phyloP scores from a whole-genome alignment of 2,797 vertebrate genomes.

The Tachyglossus aculeatus region DNA sequence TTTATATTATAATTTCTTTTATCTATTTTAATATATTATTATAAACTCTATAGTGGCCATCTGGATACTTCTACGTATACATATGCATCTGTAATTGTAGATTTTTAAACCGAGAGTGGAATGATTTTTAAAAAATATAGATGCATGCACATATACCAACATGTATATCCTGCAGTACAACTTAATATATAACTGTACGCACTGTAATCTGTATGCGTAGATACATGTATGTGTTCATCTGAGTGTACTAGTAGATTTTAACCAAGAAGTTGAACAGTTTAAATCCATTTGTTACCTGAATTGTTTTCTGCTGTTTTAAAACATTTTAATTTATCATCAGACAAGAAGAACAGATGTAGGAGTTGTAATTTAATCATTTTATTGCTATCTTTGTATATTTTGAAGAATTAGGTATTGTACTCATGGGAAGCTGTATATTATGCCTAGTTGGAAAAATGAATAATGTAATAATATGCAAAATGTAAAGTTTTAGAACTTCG shows the following conservation, averaged over 20 bases:
- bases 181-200: no score
- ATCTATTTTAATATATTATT: no score
- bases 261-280: conserved; percentile 47
- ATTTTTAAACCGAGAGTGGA: conserved; percentile 2
- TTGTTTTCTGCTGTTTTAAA: conserved; percentile 73
- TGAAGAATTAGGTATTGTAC: conserved; percentile 86
- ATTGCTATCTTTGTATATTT: conserved; percentile 87
- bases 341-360: conserved; percentile 87
- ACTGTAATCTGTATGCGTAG: background rate
- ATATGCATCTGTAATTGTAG: conserved; percentile 25
- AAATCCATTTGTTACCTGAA: conserved; percentile 70
- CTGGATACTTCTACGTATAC: no score
- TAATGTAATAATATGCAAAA: conserved; percentile 87
- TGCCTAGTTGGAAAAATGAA: conserved; percentile 87
- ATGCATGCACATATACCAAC: no score
- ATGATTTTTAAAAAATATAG: no score
- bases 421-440: conserved; percentile 84
- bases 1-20: no score
- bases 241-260: no score
- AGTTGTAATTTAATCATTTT: conserved; percentile 86
- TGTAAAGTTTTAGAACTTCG: conserved; percentile 85
- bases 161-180: no score
- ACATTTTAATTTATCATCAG: conserved; percentile 83
- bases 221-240: background rate
- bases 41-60: no score